phyloP scores from a whole-genome alignment of 2,113 vertebrate genomes.

The Myotis davidii region DNA sequence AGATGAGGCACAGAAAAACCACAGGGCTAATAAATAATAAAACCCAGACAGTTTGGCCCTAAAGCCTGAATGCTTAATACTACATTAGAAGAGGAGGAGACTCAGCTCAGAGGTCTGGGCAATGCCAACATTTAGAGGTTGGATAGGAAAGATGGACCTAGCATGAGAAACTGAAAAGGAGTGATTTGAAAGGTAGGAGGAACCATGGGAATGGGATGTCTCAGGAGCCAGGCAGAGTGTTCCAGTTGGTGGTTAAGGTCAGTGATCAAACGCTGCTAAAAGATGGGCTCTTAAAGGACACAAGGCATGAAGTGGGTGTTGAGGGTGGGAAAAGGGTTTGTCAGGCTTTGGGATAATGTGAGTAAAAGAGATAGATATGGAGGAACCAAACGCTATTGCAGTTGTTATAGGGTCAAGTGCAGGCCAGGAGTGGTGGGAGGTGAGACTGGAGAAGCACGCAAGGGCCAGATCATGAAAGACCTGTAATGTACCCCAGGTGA shows the following conservation, averaged over 20 bases:
- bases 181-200: neutral
- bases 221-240: neutral
- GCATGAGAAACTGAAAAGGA: neutral
- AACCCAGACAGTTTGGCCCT: neutral
- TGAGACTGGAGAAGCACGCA: neutral
- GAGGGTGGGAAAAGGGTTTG: neutral
- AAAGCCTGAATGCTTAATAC: neutral
- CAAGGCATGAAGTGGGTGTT: neutral
- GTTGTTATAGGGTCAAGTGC: neutral
- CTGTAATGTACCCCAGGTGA: neutral
- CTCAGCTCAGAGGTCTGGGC: neutral
- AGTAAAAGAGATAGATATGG: neutral
- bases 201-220: neutral
- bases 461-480: neutral
- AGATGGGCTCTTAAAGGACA: neutral
- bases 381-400: neutral
- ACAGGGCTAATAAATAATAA: neutral
- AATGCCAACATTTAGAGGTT: neutral
- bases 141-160: neutral
- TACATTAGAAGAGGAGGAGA: neutral
- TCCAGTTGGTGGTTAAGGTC: neutral
- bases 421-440: neutral
- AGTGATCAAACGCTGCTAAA: neutral
- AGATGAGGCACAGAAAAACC: neutral
- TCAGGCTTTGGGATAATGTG: neutral